Percentiles rank a stretch among this genome's conserved stretches.
Conservation (phyloP, 2,888 invertebrate genomes). For the Lepeophtheirus nordmannii region DNA sequence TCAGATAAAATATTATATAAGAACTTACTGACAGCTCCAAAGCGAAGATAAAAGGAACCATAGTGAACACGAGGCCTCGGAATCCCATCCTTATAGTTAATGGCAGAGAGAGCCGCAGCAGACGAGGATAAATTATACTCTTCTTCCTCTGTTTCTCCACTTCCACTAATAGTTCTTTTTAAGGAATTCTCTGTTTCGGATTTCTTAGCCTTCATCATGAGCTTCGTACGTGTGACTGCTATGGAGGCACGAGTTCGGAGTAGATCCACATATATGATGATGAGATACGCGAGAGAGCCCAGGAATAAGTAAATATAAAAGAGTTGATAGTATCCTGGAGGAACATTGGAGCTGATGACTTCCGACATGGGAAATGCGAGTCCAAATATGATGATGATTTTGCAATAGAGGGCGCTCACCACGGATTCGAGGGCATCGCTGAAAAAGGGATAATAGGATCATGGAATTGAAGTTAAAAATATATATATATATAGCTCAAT, state of each 20-base stretch:
- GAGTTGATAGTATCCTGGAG: constrained; percentile 76
- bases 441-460: constrained; percentile 32
- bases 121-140: neutral
- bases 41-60: constrained; percentile 77
- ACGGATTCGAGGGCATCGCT: constrained; percentile 78
- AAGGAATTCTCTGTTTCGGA: constrained; percentile 4
- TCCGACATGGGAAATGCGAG: constrained; percentile 89
- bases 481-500: too few relatives aligned
- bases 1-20: neutral
- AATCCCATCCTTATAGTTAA: neutral
- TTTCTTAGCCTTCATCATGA: neutral
- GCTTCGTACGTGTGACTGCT: neutral
- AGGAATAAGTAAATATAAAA: constrained; percentile 74
- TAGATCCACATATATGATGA: constrained; percentile 52
- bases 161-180: neutral
- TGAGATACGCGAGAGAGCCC: constrained; percentile 65
- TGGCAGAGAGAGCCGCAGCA: neutral
- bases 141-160: constrained; percentile 3
- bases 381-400: constrained; percentile 82
- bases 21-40: constrained; percentile 69
- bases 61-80: constrained; percentile 44
- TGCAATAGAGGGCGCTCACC: constrained; percentile 80
- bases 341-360: constrained; percentile 83
- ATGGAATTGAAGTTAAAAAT: too few relatives aligned
- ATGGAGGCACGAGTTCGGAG: neutral